phyloP scores from a whole-genome alignment of 2,113 vertebrate species.

The Triplophysa dalaica region DNA sequence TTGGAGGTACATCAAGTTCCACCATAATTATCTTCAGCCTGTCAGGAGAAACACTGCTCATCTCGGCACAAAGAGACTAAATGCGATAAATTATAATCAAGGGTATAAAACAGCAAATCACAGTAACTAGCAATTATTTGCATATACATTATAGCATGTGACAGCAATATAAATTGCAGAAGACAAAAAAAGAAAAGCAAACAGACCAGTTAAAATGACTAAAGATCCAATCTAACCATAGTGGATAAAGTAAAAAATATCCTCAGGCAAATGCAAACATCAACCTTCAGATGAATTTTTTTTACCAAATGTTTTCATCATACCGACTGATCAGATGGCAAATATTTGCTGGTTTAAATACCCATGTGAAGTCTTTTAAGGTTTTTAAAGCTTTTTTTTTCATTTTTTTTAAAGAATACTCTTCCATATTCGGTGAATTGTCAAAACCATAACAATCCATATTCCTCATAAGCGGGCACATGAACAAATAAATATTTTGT shows the following conservation, averaged over 20 bases:
- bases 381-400: no score
- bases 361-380: no score
- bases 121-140: not conserved
- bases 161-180: not conserved
- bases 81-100: not conserved
- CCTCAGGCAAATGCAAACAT: no score
- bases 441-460: no score
- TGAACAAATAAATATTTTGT: no score
- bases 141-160: slow-evolving; percentile 3
- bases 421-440: no score
- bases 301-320: no score
- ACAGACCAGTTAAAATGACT: not conserved
- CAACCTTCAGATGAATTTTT: no score
- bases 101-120: not conserved
- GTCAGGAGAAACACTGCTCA: not conserved
- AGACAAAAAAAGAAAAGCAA: not conserved
- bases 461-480: no score
- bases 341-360: no score
- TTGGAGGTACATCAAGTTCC: not conserved
- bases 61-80: slow-evolving; percentile 1
- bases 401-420: no score
- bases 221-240: not conserved
- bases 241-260: not conserved
- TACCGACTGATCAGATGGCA: no score
- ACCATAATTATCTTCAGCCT: not conserved